phyloP scores from a whole-genome alignment of 2,888 invertebrate species.

The Ditula angustiorana region DNA sequence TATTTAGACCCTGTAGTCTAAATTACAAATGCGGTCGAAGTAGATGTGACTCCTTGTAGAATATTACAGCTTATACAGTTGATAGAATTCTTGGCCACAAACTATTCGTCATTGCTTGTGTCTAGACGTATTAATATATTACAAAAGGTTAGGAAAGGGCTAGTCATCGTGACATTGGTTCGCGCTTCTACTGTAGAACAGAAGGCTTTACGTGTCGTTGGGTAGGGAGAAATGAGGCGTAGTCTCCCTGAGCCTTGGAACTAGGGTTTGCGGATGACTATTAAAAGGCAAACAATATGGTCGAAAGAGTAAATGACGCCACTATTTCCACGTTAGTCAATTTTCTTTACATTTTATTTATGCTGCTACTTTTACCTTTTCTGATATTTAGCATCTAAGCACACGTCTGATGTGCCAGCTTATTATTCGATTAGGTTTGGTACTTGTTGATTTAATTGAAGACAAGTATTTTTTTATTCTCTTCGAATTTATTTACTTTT shows the following conservation, averaged over 20 bases:
- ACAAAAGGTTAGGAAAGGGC: constrained; percentile 28
- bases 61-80: neutral
- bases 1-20: neutral
- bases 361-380: no score
- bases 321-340: neutral
- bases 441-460: no score
- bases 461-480: no score
- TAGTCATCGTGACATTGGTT: constrained; percentile 31
- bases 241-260: neutral
- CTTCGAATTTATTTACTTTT: neutral
- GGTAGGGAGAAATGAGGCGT: constrained; percentile 16
- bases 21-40: neutral
- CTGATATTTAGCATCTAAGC: no score
- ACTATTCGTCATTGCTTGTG: constrained; percentile 27
- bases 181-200: constrained; percentile 20
- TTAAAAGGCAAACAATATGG: neutral
- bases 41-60: neutral
- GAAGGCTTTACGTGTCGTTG: constrained; percentile 14
- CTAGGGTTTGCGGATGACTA: constrained; percentile 2
- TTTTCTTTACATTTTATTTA: neutral
- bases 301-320: neutral
- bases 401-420: no score
- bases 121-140: constrained; percentile 20
- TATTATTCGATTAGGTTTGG: no score
- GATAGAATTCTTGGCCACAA: constrained; percentile 15